Conservation (phyloP, 1,140 invertebrate species). For the Habropoda laboriosa region DNA sequence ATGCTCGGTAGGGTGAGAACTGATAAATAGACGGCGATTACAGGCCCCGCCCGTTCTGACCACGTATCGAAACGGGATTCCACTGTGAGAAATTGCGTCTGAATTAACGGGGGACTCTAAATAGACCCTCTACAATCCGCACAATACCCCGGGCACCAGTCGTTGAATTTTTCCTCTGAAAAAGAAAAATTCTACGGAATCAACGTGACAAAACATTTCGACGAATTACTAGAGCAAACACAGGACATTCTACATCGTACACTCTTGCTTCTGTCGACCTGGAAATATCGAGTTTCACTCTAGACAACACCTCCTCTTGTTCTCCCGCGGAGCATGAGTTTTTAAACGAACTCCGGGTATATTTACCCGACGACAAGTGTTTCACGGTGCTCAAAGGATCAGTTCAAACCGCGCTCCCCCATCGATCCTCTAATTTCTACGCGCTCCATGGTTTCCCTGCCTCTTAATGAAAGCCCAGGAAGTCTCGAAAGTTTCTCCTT, state of each 20-base stretch:
- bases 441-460: not conserved
- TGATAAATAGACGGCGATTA: slow-evolving; percentile 70
- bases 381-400: not conserved
- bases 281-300: not conserved
- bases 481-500: slow-evolving; percentile 23
- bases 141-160: too few relatives aligned
- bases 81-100: slow-evolving; percentile 3
- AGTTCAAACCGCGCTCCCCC: not conserved
- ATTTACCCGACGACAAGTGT: not conserved
- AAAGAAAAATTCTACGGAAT: too few relatives aligned
- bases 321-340: not conserved
- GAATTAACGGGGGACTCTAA: not conserved
- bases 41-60: slow-evolving; percentile 54
- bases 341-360: not conserved
- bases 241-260: too few relatives aligned
- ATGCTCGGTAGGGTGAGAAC: slow-evolving; percentile 23
- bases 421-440: not conserved
- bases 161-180: too few relatives aligned
- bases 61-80: slow-evolving; percentile 55
- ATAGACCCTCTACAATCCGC: not conserved
- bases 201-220: too few relatives aligned
- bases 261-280: too few relatives aligned
- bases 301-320: not conserved
- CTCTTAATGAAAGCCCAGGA: not conserved
- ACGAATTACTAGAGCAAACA: too few relatives aligned